phyloP scores from a whole-genome alignment of 2,113 vertebrate genomes.

The Tragelaphus buxtoni region DNA sequence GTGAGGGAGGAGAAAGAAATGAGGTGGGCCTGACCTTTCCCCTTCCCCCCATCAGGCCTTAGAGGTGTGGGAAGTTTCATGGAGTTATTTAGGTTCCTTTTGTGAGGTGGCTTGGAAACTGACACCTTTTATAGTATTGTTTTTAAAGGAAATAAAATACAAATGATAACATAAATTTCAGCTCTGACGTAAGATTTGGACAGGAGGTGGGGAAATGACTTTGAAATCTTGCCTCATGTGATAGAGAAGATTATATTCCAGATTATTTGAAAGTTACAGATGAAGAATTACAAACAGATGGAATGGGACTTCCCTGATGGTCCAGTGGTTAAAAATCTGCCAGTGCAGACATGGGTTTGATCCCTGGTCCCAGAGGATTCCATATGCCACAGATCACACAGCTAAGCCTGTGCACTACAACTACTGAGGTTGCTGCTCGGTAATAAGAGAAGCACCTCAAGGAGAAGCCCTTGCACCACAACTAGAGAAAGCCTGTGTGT shows the following conservation, averaged over 20 bases:
- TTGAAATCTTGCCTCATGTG: not conserved
- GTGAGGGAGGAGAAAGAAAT: not conserved
- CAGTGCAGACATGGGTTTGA: not conserved
- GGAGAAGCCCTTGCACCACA: not conserved
- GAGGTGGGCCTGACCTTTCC: not conserved
- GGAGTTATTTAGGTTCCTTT: not conserved
- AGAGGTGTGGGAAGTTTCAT: not conserved
- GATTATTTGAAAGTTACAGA: not conserved
- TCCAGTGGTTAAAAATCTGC: not conserved
- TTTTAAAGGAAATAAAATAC: not conserved
- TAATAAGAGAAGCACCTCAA: not conserved
- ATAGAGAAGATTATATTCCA: not conserved
- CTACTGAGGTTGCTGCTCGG: not conserved
- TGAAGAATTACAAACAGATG: not conserved
- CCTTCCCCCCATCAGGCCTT: rapidly evolving
- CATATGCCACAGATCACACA: not conserved
- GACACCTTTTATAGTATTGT: not conserved
- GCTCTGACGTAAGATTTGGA: not conserved
- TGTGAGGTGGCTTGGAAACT: not conserved
- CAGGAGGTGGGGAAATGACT: not conserved
- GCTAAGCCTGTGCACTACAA: not conserved
- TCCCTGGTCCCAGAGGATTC: not conserved
- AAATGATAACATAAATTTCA: not conserved
- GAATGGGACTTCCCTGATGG: not conserved
- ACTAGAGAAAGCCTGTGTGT: not conserved